These are phyloP conservation scores for Tragelaphus strepsiceros DNA, from an alignment of 2,113 vertebrate species.

Conservation along the genomic window DNA sequence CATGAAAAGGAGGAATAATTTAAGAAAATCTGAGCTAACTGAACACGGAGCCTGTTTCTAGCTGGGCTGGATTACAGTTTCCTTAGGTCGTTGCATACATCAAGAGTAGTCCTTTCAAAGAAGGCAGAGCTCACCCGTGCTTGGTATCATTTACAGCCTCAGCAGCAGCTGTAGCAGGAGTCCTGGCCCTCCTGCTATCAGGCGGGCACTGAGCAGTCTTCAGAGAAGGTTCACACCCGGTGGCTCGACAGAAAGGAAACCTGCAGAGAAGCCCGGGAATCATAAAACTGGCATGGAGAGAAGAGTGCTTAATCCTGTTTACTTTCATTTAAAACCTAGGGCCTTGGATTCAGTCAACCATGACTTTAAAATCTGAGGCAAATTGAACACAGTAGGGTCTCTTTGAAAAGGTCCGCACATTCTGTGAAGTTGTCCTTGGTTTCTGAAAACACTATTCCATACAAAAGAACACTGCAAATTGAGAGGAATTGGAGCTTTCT, in stretches of 20 bases:
- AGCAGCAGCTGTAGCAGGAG: not conserved
- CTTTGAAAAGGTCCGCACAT: not conserved
- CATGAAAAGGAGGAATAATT: not conserved
- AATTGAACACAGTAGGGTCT: not conserved
- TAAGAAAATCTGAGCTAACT: not conserved
- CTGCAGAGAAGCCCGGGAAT: not conserved
- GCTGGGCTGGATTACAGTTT: not conserved
- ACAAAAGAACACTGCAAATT: not conserved
- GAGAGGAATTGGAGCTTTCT: not conserved
- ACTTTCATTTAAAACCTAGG: not conserved
- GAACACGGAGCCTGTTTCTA: not conserved
- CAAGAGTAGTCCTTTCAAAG: not conserved
- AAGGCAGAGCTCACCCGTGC: not conserved
- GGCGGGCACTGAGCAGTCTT: not conserved
- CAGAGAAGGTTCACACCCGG: not conserved
- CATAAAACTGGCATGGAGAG: not conserved
- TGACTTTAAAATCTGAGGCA: not conserved
- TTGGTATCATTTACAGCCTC: not conserved
- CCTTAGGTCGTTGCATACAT: not conserved
- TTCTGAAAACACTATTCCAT: not conserved
- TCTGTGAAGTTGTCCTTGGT: not conserved
- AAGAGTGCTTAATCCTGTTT: conserved; percentile 5
- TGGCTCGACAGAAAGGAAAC: not conserved
- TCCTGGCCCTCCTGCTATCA: not conserved
- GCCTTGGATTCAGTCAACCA: not conserved